A percentile compares a stretch with the other conserved stretches of the same genome.
Evolutionary conservation across 1,140 invertebrate genomes (phyloP).

Genomic region (Pseudomyrmex sp.): DNA sequence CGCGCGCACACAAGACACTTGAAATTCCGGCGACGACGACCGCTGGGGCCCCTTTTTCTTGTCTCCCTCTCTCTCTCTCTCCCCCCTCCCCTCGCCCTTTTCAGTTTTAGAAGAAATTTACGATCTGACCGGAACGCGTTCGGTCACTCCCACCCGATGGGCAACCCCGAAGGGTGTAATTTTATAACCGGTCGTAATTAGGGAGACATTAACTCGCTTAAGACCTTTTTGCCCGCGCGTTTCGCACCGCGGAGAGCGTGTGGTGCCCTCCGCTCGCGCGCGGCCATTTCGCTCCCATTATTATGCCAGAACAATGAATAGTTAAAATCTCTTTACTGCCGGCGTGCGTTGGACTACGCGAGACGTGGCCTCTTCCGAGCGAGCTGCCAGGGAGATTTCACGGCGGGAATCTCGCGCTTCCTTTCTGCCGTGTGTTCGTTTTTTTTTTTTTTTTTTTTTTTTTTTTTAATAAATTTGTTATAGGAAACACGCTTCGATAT

Average conservation of each 20-base stretch:
- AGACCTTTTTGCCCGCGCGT: conserved; percentile 38
- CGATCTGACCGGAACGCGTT: conserved; percentile 55
- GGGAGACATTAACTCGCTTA: conserved; percentile 63
- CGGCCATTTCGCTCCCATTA: conserved; percentile 57
- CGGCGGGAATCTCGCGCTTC: background rate
- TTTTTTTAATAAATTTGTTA: no score
- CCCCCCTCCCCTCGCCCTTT: background rate
- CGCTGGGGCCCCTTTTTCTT: background rate
- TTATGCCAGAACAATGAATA: conserved; percentile 64
- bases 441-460: background rate
- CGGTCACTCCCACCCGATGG: conserved; percentile 61
- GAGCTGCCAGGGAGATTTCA: background rate
- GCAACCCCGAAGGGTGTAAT: conserved; percentile 60
- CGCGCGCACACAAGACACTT: conserved; percentile 19
- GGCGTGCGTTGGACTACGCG: background rate
- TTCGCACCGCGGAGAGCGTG: background rate
- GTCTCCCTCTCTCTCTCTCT: background rate
- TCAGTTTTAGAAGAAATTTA: conserved; percentile 56
- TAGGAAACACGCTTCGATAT: no score
- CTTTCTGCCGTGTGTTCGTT: background rate
- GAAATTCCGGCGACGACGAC: conserved; percentile 30
- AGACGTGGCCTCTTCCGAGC: conserved; percentile 4
- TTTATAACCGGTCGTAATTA: conserved; percentile 64
- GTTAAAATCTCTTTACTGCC: conserved; percentile 62
- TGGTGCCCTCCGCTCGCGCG: conserved; percentile 19